These are phyloP conservation scores for Brachyptera putata DNA, from an alignment of 2,888 invertebrate genomes.

Conservation along the genomic window DNA sequence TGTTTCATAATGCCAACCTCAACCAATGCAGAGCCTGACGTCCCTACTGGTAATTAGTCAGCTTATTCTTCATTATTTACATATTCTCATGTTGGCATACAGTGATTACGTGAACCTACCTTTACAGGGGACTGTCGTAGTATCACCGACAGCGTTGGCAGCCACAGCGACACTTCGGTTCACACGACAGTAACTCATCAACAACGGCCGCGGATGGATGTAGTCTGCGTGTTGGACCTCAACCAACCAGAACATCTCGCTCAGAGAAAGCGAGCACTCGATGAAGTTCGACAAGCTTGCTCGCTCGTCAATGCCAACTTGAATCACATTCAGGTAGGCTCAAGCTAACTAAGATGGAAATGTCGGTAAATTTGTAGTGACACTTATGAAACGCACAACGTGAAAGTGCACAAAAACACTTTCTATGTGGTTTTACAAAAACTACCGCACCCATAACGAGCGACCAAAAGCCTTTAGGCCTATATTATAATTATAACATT, in stretches of 20 bases:
- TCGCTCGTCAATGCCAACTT: slow-evolving; percentile 72
- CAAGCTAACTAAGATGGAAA: no score
- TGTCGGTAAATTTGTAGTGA: no score
- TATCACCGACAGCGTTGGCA: slow-evolving; percentile 57
- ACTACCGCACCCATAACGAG: no score
- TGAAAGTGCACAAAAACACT: no score
- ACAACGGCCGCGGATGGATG: slow-evolving; percentile 71
- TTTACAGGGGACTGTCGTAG: slow-evolving; percentile 39
- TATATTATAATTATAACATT: no score
- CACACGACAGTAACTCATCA: slow-evolving; percentile 36
- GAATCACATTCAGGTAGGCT: slow-evolving; percentile 83
- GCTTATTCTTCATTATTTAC: no score
- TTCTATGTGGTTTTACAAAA: no score
- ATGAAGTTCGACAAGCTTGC: slow-evolving; percentile 80
- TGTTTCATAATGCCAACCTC: slow-evolving; percentile 23
- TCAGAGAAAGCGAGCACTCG: slow-evolving; percentile 75
- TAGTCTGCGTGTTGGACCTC: slow-evolving; percentile 81
- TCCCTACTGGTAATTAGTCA: slow-evolving; percentile 19
- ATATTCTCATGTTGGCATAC: not conserved
- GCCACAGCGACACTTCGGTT: slow-evolving; percentile 56
- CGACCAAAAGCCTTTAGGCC: no score
- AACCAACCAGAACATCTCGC: slow-evolving; percentile 65
- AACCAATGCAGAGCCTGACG: slow-evolving; percentile 22
- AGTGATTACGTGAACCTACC: not conserved
- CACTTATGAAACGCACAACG: no score